These are phyloP conservation scores for Beroe ovata DNA, from an alignment of 37 sponge, comb jelly and placozoan genomes.

Conservation along the genomic window DNA sequence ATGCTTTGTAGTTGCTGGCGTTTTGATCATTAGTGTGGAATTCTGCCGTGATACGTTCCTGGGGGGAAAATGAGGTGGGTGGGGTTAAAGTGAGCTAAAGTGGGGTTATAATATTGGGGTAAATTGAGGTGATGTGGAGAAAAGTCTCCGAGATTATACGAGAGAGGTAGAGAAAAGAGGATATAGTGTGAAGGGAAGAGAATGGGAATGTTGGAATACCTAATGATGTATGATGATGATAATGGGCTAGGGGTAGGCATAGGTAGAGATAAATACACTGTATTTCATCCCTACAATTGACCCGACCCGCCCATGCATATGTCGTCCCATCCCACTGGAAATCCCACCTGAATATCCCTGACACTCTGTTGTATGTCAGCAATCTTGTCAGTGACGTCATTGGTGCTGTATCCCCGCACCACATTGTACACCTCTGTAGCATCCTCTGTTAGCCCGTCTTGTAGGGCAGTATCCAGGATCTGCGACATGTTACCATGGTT, in stretches of 20 bases:
- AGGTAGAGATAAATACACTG: too few relatives aligned
- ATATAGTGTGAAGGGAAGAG: slow-evolving; percentile 30
- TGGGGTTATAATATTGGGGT: not conserved
- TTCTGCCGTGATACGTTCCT: not conserved
- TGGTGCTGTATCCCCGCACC: not conserved
- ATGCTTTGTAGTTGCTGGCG: slow-evolving; percentile 1
- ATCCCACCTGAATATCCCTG: not conserved
- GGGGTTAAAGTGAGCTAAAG: not conserved
- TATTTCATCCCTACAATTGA: too few relatives aligned
- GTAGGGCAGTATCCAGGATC: slow-evolving; percentile 41
- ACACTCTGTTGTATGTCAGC: not conserved
- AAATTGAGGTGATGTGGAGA: not conserved
- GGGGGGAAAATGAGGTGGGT: not conserved
- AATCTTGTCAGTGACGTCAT: not conserved
- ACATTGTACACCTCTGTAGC: not conserved
- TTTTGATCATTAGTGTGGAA: not conserved
- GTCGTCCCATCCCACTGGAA: too few relatives aligned
- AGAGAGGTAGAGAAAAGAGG: too few relatives aligned
- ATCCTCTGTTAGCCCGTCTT: slow-evolving; percentile 34
- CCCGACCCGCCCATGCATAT: too few relatives aligned
- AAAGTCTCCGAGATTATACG: not conserved
- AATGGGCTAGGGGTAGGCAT: too few relatives aligned
- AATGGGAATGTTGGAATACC: not conserved
- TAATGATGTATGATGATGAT: slow-evolving; percentile 1
- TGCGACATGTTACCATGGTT: not conserved